These are phyloP conservation scores for Ptyas mucosa DNA, from an alignment of 2,113 vertebrate species.

Conservation along the genomic window DNA sequence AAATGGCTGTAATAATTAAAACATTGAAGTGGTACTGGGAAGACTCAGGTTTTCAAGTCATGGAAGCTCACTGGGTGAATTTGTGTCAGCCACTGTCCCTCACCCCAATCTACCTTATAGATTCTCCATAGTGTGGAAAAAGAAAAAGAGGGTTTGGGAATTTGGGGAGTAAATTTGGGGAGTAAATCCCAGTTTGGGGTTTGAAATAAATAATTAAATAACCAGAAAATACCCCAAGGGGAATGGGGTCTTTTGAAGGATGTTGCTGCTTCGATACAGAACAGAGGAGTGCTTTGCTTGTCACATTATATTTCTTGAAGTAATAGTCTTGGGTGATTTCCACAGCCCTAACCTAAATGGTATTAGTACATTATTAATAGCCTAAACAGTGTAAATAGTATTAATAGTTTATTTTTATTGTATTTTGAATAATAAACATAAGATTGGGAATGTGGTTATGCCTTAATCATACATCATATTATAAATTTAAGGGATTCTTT, in stretches of 20 bases:
- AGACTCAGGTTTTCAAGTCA: neutral
- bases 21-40: neutral
- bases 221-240: neutral
- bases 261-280: neutral
- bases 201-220: neutral
- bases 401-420: neutral
- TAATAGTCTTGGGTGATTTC: neutral
- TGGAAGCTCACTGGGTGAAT: neutral
- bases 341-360: neutral
- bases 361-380: neutral
- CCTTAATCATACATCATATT: neutral
- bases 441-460: neutral
- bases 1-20: neutral
- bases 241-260: neutral
- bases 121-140: neutral
- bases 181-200: too few relatives aligned
- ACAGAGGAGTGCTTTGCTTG: neutral
- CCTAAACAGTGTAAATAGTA: neutral
- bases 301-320: neutral
- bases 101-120: neutral
- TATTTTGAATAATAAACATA: neutral
- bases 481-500: neutral
- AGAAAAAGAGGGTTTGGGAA: neutral
- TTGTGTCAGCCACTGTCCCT: neutral
- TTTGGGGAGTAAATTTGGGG: neutral